These are phyloP conservation scores for Anorthoa munda DNA, from an alignment of 2,888 invertebrate genomes.

Conservation along the genomic window DNA sequence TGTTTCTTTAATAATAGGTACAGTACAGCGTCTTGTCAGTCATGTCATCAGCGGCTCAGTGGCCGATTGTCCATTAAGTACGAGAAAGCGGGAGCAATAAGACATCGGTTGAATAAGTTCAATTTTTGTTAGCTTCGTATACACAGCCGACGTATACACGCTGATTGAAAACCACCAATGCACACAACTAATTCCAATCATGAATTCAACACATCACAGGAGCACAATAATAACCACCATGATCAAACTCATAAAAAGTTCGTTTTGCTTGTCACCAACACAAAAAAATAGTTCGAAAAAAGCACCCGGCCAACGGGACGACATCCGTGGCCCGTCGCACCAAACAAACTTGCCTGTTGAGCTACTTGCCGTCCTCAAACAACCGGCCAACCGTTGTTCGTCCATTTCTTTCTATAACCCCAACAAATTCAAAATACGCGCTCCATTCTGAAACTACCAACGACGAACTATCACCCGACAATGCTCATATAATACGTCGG, in stretches of 20 bases:
- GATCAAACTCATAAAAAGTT: constrained; percentile 73
- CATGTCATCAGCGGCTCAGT: constrained; percentile 52
- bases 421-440: constrained; percentile 73
- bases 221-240: constrained; percentile 81
- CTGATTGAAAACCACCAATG: constrained; percentile 65
- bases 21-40: constrained; percentile 39
- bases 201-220: constrained; percentile 71
- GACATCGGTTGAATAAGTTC: constrained; percentile 74
- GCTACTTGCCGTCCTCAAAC: constrained; percentile 66
- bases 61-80: constrained; percentile 62
- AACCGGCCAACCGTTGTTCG: constrained; percentile 73
- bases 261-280: constrained; percentile 76
- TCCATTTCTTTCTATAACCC: constrained; percentile 80
- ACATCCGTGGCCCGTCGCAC: constrained; percentile 82
- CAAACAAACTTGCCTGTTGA: constrained; percentile 83
- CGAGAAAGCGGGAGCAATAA: constrained; percentile 77
- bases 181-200: constrained; percentile 76
- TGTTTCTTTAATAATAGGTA: constrained; percentile 16
- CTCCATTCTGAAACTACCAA: constrained; percentile 55
- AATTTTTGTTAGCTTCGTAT: constrained; percentile 78
- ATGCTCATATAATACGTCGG: constrained; percentile 74
- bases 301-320: constrained; percentile 79
- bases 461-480: constrained; percentile 64
- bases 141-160: constrained; percentile 64
- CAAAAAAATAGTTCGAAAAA: constrained; percentile 83